Evolutionary conservation across 2,113 vertebrate genomes (phyloP), one percentile per base, ranked within the genome.

Genomic region (Leptobrachium leishanense): DNA sequence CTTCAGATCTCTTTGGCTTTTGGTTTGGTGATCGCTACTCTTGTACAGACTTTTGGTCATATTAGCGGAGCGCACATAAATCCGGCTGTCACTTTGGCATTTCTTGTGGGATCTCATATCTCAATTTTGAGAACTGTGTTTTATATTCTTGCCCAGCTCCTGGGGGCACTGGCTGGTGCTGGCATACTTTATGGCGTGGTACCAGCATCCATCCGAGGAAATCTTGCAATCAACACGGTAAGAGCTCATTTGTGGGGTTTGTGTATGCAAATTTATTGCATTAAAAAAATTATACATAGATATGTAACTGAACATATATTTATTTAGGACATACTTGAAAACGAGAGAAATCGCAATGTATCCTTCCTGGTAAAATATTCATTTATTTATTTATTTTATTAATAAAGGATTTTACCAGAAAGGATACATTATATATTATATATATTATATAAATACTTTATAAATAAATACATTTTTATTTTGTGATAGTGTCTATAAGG

Each of bases 31-130:
- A 74, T 84, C 66, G 83, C 43, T 40, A 79, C 74, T 3, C 39
- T 82, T 39, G 83, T 84, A 12, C 82, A 77, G 69, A 57, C 76
- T 0, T 31, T 84, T 41, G 83, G 83, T 39, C 82, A 76, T 46
- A 68, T 84, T 53, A 84, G 83, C 64, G 83, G 83, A 43, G 83
- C 68, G 12, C 68, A 84, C 55, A 71, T 84, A 43, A 84, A 84
- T 53, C 83, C 83, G 11, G 83, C 83, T 12, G 83, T 84, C 8
- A 81, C 83, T 8, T n/a, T 82, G 59, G 77, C 81, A 39, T 82
- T 72, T 31, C 31, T 83, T 46, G 42, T 80, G 31, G 82, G 72
- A 69, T 79, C 77, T 43, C 73, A 80, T 1, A 75, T 82, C 41
- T 83, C 75, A 10, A 67, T 84, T 12, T 76, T 73, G 68, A 78